Percentiles rank a stretch among this genome's conserved stretches.
These are phyloP conservation scores for Herpailurus yagouaroundi DNA, from an alignment of 2,113 vertebrate species.

Conservation along the genomic window DNA sequence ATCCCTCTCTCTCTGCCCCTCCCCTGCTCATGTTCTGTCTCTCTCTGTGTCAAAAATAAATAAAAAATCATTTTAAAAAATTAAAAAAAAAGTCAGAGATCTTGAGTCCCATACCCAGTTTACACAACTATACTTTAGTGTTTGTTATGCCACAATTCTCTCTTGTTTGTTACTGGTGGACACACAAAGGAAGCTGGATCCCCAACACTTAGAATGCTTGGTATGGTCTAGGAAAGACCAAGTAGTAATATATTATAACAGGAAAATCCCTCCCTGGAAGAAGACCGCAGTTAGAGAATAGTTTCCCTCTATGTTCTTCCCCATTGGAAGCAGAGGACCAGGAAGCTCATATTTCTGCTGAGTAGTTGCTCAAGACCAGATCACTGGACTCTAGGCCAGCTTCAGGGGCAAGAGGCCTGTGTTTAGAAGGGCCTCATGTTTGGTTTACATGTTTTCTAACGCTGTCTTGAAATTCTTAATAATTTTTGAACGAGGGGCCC, in stretches of 20 bases:
- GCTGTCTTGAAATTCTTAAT: not conserved
- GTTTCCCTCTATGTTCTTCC: not conserved
- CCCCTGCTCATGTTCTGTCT: too few species aligned
- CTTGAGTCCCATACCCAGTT: not conserved
- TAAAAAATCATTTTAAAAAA: too few species aligned
- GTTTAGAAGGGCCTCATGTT: not conserved
- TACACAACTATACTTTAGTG: not conserved
- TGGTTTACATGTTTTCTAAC: not conserved
- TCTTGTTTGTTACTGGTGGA: not conserved
- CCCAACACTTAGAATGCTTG: not conserved
- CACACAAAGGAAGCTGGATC: not conserved
- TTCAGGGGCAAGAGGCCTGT: not conserved
- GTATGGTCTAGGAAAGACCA: not conserved
- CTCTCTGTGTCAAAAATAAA: too few species aligned
- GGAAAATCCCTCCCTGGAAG: not conserved
- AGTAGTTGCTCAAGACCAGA: not conserved
- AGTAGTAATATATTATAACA: not conserved
- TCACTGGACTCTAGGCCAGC: not conserved
- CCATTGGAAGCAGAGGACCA: not conserved
- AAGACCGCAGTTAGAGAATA: not conserved
- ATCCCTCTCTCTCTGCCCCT: too few species aligned
- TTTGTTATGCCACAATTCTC: not conserved
- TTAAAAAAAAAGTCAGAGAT: not conserved
- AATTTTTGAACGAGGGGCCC: not conserved
- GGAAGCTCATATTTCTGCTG: not conserved